Percentiles rank a stretch among this genome's conserved stretches.
phyloP scores from a whole-genome alignment of 2,113 vertebrate genomes.

The Accipiter virgatus region DNA sequence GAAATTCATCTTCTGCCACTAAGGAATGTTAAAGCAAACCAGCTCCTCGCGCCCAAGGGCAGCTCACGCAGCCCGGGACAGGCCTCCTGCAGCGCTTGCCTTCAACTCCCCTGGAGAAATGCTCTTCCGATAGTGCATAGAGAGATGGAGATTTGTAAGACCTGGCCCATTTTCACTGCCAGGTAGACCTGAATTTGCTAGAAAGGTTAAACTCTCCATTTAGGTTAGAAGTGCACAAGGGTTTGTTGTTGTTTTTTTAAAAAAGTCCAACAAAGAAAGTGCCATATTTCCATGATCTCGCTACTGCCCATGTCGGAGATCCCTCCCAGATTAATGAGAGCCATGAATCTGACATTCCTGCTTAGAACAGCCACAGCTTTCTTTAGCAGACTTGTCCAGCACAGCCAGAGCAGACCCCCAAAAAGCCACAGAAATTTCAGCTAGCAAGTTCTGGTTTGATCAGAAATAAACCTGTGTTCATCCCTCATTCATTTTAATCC shows the following conservation, averaged over 20 bases:
- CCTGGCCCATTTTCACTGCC: background rate
- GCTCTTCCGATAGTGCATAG: fast-evolving
- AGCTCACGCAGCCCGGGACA: background rate
- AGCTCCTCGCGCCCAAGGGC: background rate
- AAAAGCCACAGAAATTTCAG: background rate
- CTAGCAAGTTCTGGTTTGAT: background rate
- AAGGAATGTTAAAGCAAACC: background rate
- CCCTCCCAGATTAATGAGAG: background rate
- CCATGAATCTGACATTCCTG: background rate
- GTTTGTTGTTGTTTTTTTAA: background rate
- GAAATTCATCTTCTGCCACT: background rate
- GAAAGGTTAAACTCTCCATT: background rate
- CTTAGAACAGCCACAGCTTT: background rate
- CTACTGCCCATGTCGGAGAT: background rate
- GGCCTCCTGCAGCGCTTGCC: background rate
- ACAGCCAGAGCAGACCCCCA: background rate
- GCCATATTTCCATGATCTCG: background rate
- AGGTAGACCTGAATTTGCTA: background rate
- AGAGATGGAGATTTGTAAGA: background rate
- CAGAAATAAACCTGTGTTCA: background rate
- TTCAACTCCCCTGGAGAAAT: fast-evolving
- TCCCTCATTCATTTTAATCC: background rate
- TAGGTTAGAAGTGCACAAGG: background rate
- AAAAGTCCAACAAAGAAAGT: background rate
- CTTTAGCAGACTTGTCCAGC: background rate